phyloP scores from a whole-genome alignment of 2,888 invertebrate genomes.

The Linnaemya vulpina region DNA sequence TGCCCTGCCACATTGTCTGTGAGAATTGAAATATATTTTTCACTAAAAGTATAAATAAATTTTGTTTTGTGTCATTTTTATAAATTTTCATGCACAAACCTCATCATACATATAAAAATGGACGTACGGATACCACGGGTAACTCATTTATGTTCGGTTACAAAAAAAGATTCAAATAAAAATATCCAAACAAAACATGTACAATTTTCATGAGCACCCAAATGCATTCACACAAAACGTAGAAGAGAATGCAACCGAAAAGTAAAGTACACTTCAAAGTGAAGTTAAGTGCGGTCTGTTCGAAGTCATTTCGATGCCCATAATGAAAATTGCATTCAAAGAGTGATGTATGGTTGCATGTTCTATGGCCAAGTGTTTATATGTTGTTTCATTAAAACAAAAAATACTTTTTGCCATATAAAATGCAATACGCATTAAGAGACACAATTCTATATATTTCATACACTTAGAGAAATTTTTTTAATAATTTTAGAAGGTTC shows the following conservation, averaged over 20 bases:
- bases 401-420: not conserved
- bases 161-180: conserved; percentile 20
- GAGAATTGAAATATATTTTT: conserved; percentile 27
- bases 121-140: not conserved
- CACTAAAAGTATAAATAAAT: not conserved
- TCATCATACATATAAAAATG: not conserved
- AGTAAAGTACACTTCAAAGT: conserved; percentile 70
- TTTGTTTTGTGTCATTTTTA: conserved; percentile 18
- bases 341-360: not conserved
- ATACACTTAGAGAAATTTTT: conserved; percentile 14
- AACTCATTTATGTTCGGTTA: conserved; percentile 43
- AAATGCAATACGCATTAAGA: conserved; percentile 6
- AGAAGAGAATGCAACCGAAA: conserved; percentile 67
- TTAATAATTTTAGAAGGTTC: no score
- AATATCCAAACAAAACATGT: not conserved
- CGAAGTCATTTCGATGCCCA: conserved; percentile 65
- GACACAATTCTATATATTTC: not conserved
- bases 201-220: conserved; percentile 6
- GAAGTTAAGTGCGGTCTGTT: conserved; percentile 71
- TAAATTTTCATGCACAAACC: conserved; percentile 16
- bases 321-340: conserved; percentile 43
- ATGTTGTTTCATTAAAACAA: not conserved
- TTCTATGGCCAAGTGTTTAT: not conserved
- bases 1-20: not conserved
- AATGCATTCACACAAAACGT: conserved; percentile 45